A percentile compares a stretch with the other conserved stretches of the same genome.
phyloP scores from a whole-genome alignment of 2,888 invertebrate species.

The Axea sp. region DNA sequence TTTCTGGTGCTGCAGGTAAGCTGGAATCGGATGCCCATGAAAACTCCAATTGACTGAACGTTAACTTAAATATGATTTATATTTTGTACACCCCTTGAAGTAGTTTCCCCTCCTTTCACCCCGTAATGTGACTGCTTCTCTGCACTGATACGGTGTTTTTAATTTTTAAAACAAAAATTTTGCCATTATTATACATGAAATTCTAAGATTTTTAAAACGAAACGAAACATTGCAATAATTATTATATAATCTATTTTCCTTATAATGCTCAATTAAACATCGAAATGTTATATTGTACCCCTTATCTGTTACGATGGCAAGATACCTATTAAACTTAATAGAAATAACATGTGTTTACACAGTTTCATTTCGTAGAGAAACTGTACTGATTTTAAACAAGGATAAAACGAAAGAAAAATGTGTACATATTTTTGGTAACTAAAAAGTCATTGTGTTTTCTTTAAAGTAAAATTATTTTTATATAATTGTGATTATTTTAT shows the following conservation, averaged over 20 bases:
- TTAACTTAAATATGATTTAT: slow-evolving; percentile 66
- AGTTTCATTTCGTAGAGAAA: too few species aligned
- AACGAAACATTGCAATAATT: slow-evolving; percentile 1
- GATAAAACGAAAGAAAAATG: too few species aligned
- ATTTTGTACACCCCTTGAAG: slow-evolving; percentile 65
- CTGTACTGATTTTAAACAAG: too few species aligned
- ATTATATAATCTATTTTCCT: slow-evolving; percentile 8
- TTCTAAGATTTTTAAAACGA: slow-evolving; percentile 12
- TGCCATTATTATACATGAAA: slow-evolving; percentile 32
- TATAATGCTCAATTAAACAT: slow-evolving; percentile 56
- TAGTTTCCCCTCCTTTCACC: slow-evolving; percentile 56
- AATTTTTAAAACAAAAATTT: slow-evolving; percentile 61
- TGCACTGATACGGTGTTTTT: slow-evolving; percentile 67
- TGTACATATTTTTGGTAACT: too few species aligned
- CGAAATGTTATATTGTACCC: slow-evolving; percentile 53
- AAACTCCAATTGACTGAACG: slow-evolving; percentile 79
- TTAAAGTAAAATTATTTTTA: too few species aligned
- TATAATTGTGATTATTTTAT: too few species aligned
- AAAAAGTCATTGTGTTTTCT: too few species aligned
- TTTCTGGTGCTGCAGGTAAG: slow-evolving; percentile 83
- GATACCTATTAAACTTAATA: too few species aligned
- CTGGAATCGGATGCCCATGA: slow-evolving; percentile 80
- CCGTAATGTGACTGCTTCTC: slow-evolving; percentile 66
- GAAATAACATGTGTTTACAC: too few species aligned
- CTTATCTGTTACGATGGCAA: too few species aligned